Base-by-base conservation (phyloP, 2,888 invertebrate genomes). In the Drosophila meridionalis region DNA sequence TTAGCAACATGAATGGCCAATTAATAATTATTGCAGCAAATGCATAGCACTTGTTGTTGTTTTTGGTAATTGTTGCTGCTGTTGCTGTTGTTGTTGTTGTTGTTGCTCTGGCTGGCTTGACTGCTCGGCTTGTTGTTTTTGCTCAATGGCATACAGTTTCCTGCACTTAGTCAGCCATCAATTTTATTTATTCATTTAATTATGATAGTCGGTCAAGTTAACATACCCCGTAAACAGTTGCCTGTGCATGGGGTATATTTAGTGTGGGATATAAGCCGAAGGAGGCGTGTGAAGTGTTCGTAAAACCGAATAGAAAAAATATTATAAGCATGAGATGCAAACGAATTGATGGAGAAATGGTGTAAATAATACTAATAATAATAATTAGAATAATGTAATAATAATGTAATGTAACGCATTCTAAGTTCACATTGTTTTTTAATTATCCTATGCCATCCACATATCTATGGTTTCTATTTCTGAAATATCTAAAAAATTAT, bases 1-100 rank as follows among this genome's bases (percentile, higher is more conserved):
- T 85, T 85, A 87, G 77, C 69, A 77, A 65, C 60, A 68, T 84
- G 69, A 87, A 84, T 89, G 55, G 70, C 71, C 85, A 84, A 87
- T 85, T 87, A 78, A 76, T 71, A 64, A 77, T 67, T 60, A 62
- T 75, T 57, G 34, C 48, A 28, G 20, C 14, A 34, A 38, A 42
- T 56, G n/a, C 32, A 36, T 56, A 63, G 47, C 59, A 59, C 6
- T 40, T 63, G 40, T 69, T 59, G 47, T 66, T 67, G 53, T 65
- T 50, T 12, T 38, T 40, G 3, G 20, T 20, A 20, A 20, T 12
- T 45, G 50, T 6, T 52, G 34, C 53, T 45, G 34, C 58, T 50
- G 43, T 38, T 60, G n/a, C 50, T 48, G 43, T 43, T 55, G 26
- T 32, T 50, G n/a, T 36, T 66, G 4, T 42, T 68, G 30, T 30